phyloP scores from a whole-genome alignment of 2,797 vertebrate genomes.

The Tamandua tetradactyla region DNA sequence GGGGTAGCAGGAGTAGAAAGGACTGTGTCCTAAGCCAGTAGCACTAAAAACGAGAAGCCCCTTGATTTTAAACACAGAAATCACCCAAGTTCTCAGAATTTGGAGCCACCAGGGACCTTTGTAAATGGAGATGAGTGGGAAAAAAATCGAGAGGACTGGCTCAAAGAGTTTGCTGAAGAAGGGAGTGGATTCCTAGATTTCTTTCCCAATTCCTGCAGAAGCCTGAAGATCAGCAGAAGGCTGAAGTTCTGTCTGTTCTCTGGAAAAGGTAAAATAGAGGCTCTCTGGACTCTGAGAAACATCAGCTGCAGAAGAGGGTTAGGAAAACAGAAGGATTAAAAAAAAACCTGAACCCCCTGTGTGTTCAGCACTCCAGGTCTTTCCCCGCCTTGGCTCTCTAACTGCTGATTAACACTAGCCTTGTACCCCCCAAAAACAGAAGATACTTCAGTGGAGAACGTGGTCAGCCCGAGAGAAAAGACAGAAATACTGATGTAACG shows the following conservation, averaged over 20 bases:
- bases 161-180: neutral
- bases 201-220: rapidly evolving
- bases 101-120: too few species aligned
- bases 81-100: neutral
- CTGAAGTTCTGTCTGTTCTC: neutral
- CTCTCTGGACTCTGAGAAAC: neutral
- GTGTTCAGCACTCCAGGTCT: neutral
- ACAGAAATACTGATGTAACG: rapidly evolving
- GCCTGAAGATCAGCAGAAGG: too few species aligned
- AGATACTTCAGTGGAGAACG: neutral
- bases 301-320: neutral
- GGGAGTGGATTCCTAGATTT: neutral
- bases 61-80: too few species aligned
- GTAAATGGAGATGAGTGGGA: neutral
- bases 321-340: neutral
- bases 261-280: neutral
- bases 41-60: neutral
- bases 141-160: neutral
- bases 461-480: neutral
- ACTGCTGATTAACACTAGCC: rapidly evolving
- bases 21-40: neutral
- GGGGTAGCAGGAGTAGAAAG: neutral
- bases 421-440: neutral
- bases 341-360: neutral
- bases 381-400: neutral